phyloP scores from a whole-genome alignment of 2,113 vertebrate genomes.

The Amphiprion ocellaris region DNA sequence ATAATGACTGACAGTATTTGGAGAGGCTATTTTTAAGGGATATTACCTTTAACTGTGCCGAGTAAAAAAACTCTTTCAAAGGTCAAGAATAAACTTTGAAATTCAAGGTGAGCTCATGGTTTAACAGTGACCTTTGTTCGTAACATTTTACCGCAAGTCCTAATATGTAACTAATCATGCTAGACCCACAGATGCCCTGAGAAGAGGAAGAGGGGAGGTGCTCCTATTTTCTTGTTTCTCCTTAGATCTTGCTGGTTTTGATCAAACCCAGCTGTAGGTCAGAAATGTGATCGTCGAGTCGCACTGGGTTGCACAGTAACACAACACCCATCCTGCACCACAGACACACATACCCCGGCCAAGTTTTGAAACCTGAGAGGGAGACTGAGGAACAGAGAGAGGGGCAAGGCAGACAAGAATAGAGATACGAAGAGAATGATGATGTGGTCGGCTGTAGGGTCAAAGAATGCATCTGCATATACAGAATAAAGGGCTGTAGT shows the following conservation, averaged over 20 bases:
- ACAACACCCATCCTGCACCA: slow-evolving; percentile 41
- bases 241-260: slow-evolving; percentile 26
- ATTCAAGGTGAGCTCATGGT: neutral
- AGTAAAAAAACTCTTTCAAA: neutral
- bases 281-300: slow-evolving; percentile 53
- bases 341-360: slow-evolving; percentile 9
- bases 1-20: neutral
- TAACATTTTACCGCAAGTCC: slow-evolving; percentile 2
- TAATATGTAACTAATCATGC: neutral
- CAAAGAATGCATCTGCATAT: slow-evolving; percentile 19
- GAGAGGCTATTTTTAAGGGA: neutral
- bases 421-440: neutral
- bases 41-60: neutral
- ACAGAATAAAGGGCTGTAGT: neutral
- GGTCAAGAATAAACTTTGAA: neutral
- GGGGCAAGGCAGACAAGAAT: neutral
- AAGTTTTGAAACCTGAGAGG: slow-evolving; percentile 49
- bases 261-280: slow-evolving; percentile 68
- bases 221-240: slow-evolving; percentile 19
- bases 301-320: slow-evolving; percentile 53
- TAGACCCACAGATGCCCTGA: neutral
- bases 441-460: neutral
- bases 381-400: slow-evolving; percentile 3
- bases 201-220: neutral
- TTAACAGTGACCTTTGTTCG: neutral